Conservation (phyloP, 2,797 vertebrate genomes). For the Menidia menidia region DNA sequence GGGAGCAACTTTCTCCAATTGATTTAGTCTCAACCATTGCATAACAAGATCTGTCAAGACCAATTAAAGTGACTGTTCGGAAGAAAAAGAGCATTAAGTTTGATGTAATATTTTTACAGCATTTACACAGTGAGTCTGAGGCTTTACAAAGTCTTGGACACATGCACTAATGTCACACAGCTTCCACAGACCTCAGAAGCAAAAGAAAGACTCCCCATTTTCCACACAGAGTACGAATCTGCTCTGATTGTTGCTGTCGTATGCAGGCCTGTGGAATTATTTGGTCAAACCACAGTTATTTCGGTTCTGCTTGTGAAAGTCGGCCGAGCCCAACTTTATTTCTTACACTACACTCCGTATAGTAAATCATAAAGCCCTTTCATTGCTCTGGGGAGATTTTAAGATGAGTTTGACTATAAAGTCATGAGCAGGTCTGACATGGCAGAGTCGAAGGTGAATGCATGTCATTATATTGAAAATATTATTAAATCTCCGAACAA, state of each 20-base stretch:
- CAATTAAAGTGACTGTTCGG: conserved; percentile 34
- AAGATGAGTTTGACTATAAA: conserved; percentile 17
- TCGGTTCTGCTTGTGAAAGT: conserved; percentile 60
- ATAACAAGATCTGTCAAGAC: conserved; percentile 48
- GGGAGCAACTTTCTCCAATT: conserved; percentile 57
- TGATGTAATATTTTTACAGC: conserved; percentile 32
- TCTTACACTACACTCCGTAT: conserved; percentile 12
- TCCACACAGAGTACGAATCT: conserved; percentile 49
- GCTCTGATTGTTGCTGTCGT: conserved; percentile 56
- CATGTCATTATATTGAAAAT: conserved; percentile 3
- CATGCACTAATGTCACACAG: conserved; percentile 55
- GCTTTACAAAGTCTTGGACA: conserved; percentile 34
- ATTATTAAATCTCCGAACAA: neutral
- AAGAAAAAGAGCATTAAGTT: conserved; percentile 16
- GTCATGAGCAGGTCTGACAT: conserved; percentile 7
- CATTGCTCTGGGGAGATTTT: conserved; percentile 1
- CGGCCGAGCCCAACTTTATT: conserved; percentile 45
- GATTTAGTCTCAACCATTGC: conserved; percentile 57
- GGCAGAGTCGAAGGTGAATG: conserved; percentile 1
- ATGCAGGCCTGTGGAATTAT: conserved; percentile 40
- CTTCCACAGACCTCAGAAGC: conserved; percentile 42
- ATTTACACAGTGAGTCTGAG: conserved; percentile 18
- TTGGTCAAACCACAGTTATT: conserved; percentile 65
- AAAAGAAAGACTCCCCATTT: conserved; percentile 51
- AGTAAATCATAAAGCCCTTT: conserved; percentile 37